Evolutionary conservation across 2,888 invertebrate genomes (phyloP), one percentile per base, ranked within the genome.

Genomic region (Meta bourneti): DNA sequence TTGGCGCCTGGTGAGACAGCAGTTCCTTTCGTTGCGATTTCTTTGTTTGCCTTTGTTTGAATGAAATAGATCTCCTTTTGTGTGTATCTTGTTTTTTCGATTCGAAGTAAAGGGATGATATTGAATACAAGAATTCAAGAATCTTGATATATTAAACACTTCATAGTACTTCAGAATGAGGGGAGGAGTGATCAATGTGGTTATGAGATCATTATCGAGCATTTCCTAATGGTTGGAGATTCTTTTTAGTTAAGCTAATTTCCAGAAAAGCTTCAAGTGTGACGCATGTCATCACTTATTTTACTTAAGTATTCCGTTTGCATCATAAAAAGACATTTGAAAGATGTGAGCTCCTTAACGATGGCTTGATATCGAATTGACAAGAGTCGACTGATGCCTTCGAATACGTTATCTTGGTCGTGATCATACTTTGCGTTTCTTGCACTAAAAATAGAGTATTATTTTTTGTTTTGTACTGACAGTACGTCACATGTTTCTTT

Each of bases 41-140:
- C 72, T 16, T 61, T 61, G 54, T 54, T 75, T 48, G 75, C 70
- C 86, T 78, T 78, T 86, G 86, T 86, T 86, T 70, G 4, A 20
- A 51, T 69, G 69, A 51, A 78, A 70, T 69, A 81, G 19, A 52
- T 71, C 75, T 49, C 74, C 54, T 61, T 52, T 75, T 61, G 54
- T 19, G 7, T 7, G 16, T 20, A 19, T 79, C 48, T 34, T 84
- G 82, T 52, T 84, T 84, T 16, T 84, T 19, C 54, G 74, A 61
- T 61, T n/a, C 20, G 75, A 75, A 20, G 54, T 19, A 52, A 34
- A 84, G 20, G 72, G 74, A n/a, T 75, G 75, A 75, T 48, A 75
- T 19, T 16, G 49, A 19, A 69, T n/a, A 69, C 34, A 69, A 69
- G 69, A 72, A 19, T 20, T 61, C 13, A 51, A 34, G 52, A 20